These are phyloP conservation scores for Diloba caeruleocephala DNA, from an alignment of 2,888 invertebrate genomes.

Conservation along the genomic window DNA sequence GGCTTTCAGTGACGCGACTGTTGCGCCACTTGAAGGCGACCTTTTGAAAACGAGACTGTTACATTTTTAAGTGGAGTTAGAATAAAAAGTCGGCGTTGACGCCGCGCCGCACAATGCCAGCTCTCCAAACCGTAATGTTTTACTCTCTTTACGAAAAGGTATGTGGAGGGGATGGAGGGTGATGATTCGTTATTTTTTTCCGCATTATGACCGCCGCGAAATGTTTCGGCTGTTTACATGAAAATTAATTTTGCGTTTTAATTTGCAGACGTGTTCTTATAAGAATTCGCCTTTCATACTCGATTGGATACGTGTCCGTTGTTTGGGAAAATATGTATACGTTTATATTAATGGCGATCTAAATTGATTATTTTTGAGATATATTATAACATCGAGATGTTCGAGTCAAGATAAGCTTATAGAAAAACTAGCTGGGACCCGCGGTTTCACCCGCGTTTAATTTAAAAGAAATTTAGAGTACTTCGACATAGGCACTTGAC, in stretches of 20 bases:
- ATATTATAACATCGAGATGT: too few species aligned
- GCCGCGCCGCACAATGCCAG: slow-evolving; percentile 43
- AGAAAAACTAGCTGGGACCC: too few species aligned
- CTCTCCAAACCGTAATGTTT: slow-evolving; percentile 41
- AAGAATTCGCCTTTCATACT: slow-evolving; percentile 34
- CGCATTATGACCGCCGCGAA: slow-evolving; percentile 46
- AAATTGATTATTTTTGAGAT: too few species aligned
- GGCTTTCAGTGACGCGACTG: slow-evolving; percentile 51
- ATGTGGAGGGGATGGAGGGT: slow-evolving; percentile 31
- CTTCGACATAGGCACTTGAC: too few species aligned
- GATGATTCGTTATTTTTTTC: slow-evolving; percentile 54
- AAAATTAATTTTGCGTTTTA: slow-evolving; percentile 39
- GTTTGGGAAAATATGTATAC: slow-evolving; percentile 11
- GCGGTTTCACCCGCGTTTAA: too few species aligned
- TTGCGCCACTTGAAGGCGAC: slow-evolving; percentile 49
- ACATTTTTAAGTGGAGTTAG: slow-evolving; percentile 54
- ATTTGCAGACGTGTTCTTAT: slow-evolving; percentile 35
- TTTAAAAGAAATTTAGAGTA: too few species aligned
- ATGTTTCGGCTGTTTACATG: slow-evolving; percentile 47
- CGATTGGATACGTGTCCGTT: slow-evolving; percentile 35
- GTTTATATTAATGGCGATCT: too few species aligned
- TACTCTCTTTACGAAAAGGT: slow-evolving; percentile 50
- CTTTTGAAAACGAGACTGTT: slow-evolving; percentile 55
- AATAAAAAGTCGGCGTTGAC: slow-evolving; percentile 50
- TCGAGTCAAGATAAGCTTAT: too few species aligned